Conservation (phyloP, 1,140 invertebrate genomes). For the Pomacea maculata region DNA sequence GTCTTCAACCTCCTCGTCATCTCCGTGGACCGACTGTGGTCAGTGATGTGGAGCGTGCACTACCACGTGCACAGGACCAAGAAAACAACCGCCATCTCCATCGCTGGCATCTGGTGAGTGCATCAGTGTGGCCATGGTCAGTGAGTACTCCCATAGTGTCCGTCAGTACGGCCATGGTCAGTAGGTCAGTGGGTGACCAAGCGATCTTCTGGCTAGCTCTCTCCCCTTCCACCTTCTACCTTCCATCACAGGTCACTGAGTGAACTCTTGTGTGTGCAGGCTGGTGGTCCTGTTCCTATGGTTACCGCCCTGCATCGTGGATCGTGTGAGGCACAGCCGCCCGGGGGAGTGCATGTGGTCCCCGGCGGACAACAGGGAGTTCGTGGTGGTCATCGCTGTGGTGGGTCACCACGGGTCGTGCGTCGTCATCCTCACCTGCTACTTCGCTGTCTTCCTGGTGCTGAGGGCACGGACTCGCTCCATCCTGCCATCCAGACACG, state of each 20-base stretch:
- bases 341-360: conserved; percentile 59
- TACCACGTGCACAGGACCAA: conserved; percentile 58
- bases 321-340: conserved; percentile 47
- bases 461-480: conserved; percentile 38
- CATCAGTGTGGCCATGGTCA: no score
- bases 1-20: conserved; percentile 64
- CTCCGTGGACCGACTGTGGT: conserved; percentile 65
- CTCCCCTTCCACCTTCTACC: not conserved
- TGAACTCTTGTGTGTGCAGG: conserved; percentile 41
- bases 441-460: conserved; percentile 52
- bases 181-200: no score
- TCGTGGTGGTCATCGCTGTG: conserved; percentile 61
- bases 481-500: no score
- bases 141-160: no score
- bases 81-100: conserved; percentile 48
- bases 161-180: no score
- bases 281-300: conserved; percentile 53
- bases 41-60: conserved; percentile 59
- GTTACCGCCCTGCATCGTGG: conserved; percentile 59
- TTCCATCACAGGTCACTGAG: not conserved
- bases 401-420: conserved; percentile 64
- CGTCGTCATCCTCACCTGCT: conserved; percentile 55
- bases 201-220: not conserved
- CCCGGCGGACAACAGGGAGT: conserved; percentile 56
- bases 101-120: conserved; percentile 56